Percentiles rank a stretch among this genome's conserved stretches.
phyloP scores from a whole-genome alignment of 2,113 vertebrate species.

The Proteles cristata region DNA sequence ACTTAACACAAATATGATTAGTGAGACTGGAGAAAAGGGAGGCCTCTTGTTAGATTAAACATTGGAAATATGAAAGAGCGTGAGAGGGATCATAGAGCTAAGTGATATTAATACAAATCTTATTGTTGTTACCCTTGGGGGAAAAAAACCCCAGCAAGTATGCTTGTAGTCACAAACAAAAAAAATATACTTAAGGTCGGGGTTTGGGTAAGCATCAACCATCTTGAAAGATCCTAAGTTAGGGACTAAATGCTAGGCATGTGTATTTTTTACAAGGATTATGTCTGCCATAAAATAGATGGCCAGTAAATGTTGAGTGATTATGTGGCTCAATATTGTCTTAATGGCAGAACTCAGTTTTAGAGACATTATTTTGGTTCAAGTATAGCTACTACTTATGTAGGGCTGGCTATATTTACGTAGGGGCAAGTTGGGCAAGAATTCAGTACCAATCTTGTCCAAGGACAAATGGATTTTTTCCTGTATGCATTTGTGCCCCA shows the following conservation, averaged over 20 bases:
- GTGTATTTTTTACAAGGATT: neutral
- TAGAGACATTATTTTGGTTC: constrained; percentile 50
- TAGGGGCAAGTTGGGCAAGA: neutral
- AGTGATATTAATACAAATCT: constrained; percentile 29
- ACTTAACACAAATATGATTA: constrained; percentile 7
- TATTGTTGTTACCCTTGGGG: neutral
- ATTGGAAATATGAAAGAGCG: neutral
- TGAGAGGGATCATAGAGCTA: neutral
- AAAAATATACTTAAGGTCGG: neutral
- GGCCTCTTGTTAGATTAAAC: neutral
- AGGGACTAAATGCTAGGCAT: neutral
- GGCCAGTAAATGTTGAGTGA: constrained; percentile 4
- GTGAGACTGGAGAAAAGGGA: constrained; percentile 1
- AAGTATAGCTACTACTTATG: neutral
- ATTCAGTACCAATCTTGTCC: neutral
- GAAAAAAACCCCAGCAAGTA: neutral
- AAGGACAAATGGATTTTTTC: neutral
- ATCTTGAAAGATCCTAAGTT: neutral
- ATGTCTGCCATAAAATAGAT: neutral
- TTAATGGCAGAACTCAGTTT: neutral
- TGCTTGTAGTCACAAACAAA: neutral
- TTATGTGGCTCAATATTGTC: neutral
- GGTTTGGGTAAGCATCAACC: neutral
- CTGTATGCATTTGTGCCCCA: neutral
- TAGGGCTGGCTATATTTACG: neutral